Evolutionary conservation across 2,888 invertebrate genomes (phyloP).

Genomic region (Gasteruption jaculator): DNA sequence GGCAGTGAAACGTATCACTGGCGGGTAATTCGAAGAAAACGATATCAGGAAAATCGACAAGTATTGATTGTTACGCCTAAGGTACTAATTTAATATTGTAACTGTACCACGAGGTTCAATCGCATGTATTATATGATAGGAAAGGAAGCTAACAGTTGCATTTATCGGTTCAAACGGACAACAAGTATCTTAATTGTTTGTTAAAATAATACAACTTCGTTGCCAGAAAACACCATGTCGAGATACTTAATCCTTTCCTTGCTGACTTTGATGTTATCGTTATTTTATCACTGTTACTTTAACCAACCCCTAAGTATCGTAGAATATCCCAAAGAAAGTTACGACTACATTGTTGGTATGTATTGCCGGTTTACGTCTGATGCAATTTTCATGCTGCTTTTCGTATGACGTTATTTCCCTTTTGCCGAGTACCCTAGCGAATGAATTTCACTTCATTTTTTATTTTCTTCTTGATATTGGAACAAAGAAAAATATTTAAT

Average conservation of each 20-base stretch:
- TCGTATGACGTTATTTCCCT: too few species aligned
- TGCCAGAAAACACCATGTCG: too few species aligned
- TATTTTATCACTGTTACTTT: conserved; percentile 37
- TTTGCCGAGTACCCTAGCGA: too few species aligned
- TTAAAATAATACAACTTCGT: too few species aligned
- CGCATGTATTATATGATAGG: conserved; percentile 14
- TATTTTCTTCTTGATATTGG: too few species aligned
- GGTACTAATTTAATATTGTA: conserved; percentile 45
- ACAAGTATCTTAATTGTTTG: conserved; percentile 8
- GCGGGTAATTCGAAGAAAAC: too few species aligned
- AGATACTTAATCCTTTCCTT: conserved; percentile 36
- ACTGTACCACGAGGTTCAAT: conserved; percentile 26
- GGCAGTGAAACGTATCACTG: too few species aligned
- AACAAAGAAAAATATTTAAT: too few species aligned
- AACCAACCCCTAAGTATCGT: conserved; percentile 36
- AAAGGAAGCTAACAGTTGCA: conserved; percentile 18
- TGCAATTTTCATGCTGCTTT: too few species aligned
- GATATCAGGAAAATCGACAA: conserved; percentile 11
- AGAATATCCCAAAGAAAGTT: conserved; percentile 34
- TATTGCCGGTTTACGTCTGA: conserved; percentile 1
- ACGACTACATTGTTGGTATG: conserved; percentile 45
- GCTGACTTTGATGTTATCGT: conserved; percentile 32
- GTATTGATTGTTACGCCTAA: conserved; percentile 30
- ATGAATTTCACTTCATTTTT: too few species aligned
- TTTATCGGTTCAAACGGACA: background rate